These are phyloP conservation scores for Premnoplex brunnescens DNA, from an alignment of 2,797 vertebrate genomes.

Conservation along the genomic window DNA sequence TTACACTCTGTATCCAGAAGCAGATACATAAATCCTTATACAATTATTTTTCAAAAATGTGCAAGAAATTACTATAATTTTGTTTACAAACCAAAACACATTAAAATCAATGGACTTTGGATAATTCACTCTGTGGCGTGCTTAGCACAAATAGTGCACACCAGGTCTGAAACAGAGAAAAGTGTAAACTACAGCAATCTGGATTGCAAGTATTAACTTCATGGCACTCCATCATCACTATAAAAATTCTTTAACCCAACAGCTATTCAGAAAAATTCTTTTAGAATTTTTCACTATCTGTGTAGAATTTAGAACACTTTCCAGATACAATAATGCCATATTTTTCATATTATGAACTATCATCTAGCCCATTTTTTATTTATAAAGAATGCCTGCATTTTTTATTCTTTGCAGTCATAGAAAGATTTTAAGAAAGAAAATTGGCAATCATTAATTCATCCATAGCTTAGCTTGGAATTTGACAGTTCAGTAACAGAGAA, in stretches of 20 bases:
- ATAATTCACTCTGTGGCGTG: constrained; percentile 82
- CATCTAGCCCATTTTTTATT: constrained; percentile 37
- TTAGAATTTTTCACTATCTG: constrained; percentile 56
- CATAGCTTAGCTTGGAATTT: constrained; percentile 58
- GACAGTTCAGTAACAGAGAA: constrained; percentile 54
- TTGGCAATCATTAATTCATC: constrained; percentile 39
- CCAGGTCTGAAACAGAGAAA: constrained; percentile 77
- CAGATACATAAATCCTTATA: constrained; percentile 95
- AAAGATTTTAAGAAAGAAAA: constrained; percentile 64
- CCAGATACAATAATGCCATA: constrained; percentile 55
- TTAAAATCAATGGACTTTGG: constrained; percentile 89
- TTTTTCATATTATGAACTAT: constrained; percentile 41
- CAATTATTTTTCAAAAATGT: constrained; percentile 97
- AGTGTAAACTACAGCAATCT: constrained; percentile 92
- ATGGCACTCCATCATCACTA: constrained; percentile 82
- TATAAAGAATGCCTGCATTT: constrained; percentile 46
- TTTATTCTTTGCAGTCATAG: constrained; percentile 56
- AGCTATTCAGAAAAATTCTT: constrained; percentile 66
- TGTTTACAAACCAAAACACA: constrained; percentile 85
- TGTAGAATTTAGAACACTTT: constrained; percentile 60
- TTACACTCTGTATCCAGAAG: constrained; percentile 93
- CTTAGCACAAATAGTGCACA: constrained; percentile 76
- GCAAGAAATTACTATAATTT: constrained; percentile 95
- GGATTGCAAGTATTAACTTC: constrained; percentile 84
- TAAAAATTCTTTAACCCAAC: constrained; percentile 74